phyloP scores from a whole-genome alignment of 1,140 invertebrate species.

The Aradophagus sp. region DNA sequence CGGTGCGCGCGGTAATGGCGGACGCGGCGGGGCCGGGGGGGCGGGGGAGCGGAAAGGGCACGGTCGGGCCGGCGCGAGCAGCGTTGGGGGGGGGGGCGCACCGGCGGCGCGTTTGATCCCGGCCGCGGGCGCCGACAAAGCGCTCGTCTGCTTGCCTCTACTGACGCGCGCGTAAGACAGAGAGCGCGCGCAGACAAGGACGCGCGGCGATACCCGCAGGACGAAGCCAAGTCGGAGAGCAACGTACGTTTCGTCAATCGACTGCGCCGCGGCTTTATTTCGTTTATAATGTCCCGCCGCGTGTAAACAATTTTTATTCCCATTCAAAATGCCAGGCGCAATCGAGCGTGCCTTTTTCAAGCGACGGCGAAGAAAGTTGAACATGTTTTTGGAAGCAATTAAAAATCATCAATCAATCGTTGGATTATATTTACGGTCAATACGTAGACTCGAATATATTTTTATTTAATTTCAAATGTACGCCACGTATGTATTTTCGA shows the following conservation, averaged over 20 bases:
- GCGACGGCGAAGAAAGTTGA: too few relatives aligned
- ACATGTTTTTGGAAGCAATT: too few relatives aligned
- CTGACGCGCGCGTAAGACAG: slow-evolving; percentile 59
- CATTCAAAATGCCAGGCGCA: too few relatives aligned
- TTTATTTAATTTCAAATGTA: too few relatives aligned
- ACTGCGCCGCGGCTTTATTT: neutral
- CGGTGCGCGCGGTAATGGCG: slow-evolving; percentile 12
- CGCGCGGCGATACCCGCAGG: slow-evolving; percentile 19
- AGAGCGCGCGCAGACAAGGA: slow-evolving; percentile 32
- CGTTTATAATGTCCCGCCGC: too few relatives aligned
- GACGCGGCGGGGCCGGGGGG: slow-evolving; percentile 12
- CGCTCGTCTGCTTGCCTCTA: slow-evolving; percentile 67
- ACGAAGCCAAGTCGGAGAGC: slow-evolving; percentile 17
- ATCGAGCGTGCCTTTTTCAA: too few relatives aligned
- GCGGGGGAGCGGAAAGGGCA: slow-evolving; percentile 15
- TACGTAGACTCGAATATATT: too few relatives aligned
- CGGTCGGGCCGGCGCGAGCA: slow-evolving; percentile 18
- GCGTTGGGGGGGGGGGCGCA: slow-evolving; percentile 35
- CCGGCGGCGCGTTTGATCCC: slow-evolving; percentile 70
- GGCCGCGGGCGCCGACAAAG: slow-evolving; percentile 74
- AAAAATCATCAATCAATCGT: too few relatives aligned
- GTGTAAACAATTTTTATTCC: too few relatives aligned
- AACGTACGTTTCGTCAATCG: slow-evolving; percentile 28
- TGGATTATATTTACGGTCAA: too few relatives aligned
- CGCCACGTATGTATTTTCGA: too few relatives aligned